These are phyloP conservation scores for Alviniconcha marisindica DNA, from an alignment of 1,140 invertebrate species.

Conservation along the genomic window DNA sequence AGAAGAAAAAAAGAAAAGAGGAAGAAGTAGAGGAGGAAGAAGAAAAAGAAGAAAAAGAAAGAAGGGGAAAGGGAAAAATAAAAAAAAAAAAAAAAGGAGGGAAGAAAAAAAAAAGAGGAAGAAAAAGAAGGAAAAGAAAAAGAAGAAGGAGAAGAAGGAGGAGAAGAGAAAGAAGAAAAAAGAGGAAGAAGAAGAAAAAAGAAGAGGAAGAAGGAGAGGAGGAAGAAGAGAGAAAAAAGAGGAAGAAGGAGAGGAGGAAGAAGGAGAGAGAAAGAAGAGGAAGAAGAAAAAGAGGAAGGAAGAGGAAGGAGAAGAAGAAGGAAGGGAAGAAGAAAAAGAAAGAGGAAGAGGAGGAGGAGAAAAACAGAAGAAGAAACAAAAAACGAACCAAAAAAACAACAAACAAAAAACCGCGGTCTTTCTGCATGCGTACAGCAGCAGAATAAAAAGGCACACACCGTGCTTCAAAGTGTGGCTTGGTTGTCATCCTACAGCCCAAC, in stretches of 20 bases:
- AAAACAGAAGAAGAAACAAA: neutral
- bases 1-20: neutral
- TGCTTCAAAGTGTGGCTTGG: no score
- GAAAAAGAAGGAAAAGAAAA: neutral
- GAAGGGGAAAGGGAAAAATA: no score
- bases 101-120: neutral
- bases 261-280: neutral
- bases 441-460: no score
- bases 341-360: neutral
- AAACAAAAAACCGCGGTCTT: no score
- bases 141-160: neutral
- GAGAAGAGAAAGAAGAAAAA: neutral
- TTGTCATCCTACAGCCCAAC: no score
- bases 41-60: no score
- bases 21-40: neutral
- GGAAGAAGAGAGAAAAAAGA: neutral
- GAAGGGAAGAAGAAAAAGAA: neutral
- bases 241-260: neutral
- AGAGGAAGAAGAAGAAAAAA: conserved; percentile 2
- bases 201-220: neutral
- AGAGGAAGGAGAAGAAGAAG: neutral
- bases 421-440: no score
- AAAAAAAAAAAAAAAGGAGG: no score
- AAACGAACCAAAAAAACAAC: neutral
- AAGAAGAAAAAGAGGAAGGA: neutral